phyloP scores from a whole-genome alignment of 2,888 invertebrate genomes.

The Pyrrhosoma nymphula region DNA sequence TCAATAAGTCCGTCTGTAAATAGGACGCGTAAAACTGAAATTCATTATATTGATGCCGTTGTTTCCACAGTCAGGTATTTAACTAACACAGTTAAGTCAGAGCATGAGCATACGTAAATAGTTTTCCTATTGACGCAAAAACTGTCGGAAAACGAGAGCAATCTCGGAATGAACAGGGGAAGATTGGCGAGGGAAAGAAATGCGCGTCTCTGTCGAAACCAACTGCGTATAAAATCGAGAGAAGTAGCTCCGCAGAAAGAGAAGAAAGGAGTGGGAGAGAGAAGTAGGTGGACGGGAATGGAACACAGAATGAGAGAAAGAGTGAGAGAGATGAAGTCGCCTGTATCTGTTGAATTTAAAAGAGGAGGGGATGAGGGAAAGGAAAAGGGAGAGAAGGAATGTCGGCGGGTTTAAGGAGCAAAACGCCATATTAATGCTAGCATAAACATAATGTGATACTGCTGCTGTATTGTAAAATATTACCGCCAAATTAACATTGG shows the following conservation, averaged over 20 bases:
- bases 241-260: too few relatives aligned
- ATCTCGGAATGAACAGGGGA: neutral
- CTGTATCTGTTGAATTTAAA: too few relatives aligned
- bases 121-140: neutral
- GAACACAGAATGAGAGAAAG: neutral
- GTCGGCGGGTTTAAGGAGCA: too few relatives aligned
- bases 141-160: neutral
- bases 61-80: too few relatives aligned
- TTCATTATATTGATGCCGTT: too few relatives aligned
- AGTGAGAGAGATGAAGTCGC: neutral
- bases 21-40: too few relatives aligned
- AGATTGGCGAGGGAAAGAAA: neutral
- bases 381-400: neutral
- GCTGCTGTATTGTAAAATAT: too few relatives aligned
- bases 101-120: neutral
- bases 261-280: neutral
- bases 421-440: too few relatives aligned
- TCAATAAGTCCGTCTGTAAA: too few relatives aligned
- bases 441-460: too few relatives aligned
- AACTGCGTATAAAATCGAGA: neutral
- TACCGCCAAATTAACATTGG: too few relatives aligned
- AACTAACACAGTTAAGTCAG: too few relatives aligned
- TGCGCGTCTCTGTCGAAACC: neutral
- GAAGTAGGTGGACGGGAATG: neutral
- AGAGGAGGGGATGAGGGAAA: neutral